Percentiles rank a stretch among this genome's conserved stretches.
Conservation (phyloP, 2,113 vertebrate species). For the Zeus faber region DNA sequence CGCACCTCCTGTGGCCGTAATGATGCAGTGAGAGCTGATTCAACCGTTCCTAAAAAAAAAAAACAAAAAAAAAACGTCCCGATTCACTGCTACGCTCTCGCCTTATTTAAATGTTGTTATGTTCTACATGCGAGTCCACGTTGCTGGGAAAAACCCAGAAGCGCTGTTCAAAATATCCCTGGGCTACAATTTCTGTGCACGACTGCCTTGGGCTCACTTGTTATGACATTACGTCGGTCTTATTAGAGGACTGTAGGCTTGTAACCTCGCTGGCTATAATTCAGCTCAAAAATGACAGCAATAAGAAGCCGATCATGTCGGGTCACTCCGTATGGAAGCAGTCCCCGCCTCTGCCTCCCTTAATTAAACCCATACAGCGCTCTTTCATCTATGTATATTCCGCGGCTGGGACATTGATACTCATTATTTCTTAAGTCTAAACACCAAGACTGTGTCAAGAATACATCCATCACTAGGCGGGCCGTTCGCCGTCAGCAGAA, state of each 20-base stretch:
- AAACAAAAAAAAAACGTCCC: conserved; percentile 36
- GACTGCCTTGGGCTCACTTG: conserved; percentile 26
- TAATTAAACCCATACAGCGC: conserved; percentile 96
- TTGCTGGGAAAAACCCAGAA: conserved; percentile 29
- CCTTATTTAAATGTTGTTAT: conserved; percentile 10
- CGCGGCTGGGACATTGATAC: conserved; percentile 98
- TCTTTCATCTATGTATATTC: conserved; percentile 96
- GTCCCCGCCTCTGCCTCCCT: conserved; percentile 85
- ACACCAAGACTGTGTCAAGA: conserved; percentile 99
- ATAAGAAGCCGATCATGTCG: conserved; percentile 97
- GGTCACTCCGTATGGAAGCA: conserved; percentile 89
- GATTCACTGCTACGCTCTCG: conserved; percentile 17
- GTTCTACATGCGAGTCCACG: conserved; percentile 30
- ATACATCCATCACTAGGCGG: conserved; percentile 93
- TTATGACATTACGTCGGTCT: conserved; percentile 59
- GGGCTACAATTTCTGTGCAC: conserved; percentile 16
- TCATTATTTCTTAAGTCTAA: conserved; percentile 99
- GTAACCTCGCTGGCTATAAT: conserved; percentile 77
- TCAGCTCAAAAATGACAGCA: conserved; percentile 85
- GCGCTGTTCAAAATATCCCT: conserved; percentile 2
- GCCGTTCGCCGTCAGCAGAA: conserved; percentile 79
- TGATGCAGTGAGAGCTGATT: conserved; percentile 55
- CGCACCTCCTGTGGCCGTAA: conserved; percentile 48
- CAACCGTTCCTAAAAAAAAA: conserved; percentile 37
- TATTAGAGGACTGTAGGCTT: conserved; percentile 64